phyloP scores from a whole-genome alignment of 1,140 invertebrate species.

The Bradynema listronoti region DNA sequence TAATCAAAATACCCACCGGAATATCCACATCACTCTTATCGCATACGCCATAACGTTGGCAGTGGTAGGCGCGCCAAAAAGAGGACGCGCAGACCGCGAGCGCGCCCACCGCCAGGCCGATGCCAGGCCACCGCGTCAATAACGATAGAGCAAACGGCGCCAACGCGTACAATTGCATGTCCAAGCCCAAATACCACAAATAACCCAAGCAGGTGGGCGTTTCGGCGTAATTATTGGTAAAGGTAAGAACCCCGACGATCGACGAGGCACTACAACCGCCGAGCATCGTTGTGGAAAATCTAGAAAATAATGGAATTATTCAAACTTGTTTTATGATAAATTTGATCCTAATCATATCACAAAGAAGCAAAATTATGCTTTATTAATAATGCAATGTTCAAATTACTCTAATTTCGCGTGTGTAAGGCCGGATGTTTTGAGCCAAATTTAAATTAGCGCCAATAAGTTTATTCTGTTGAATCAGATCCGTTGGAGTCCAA shows the following conservation, averaged over 20 bases:
- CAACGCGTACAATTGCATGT: constrained; percentile 53
- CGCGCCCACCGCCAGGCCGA: constrained; percentile 27
- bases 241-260: constrained; percentile 44
- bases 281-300: constrained; percentile 50
- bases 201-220: constrained; percentile 56
- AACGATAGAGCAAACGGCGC: constrained; percentile 49
- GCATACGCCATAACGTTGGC: constrained; percentile 48
- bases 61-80: constrained; percentile 44
- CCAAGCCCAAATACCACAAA: constrained; percentile 53
- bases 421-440: too few relatives aligned
- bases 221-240: constrained; percentile 43
- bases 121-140: constrained; percentile 22
- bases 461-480: too few relatives aligned
- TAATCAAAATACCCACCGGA: constrained; percentile 36
- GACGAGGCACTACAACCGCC: constrained; percentile 38
- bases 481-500: too few relatives aligned
- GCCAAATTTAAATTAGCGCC: too few relatives aligned
- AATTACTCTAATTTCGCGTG: too few relatives aligned
- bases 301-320: constrained; percentile 13
- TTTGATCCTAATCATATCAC: too few relatives aligned
- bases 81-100: constrained; percentile 30
- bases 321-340: too few relatives aligned
- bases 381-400: too few relatives aligned
- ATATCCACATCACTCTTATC: constrained; percentile 56
- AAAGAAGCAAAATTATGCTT: too few relatives aligned